Base-by-base conservation (phyloP, 2,797 vertebrate genomes). In the Peromyscus attwateri region DNA sequence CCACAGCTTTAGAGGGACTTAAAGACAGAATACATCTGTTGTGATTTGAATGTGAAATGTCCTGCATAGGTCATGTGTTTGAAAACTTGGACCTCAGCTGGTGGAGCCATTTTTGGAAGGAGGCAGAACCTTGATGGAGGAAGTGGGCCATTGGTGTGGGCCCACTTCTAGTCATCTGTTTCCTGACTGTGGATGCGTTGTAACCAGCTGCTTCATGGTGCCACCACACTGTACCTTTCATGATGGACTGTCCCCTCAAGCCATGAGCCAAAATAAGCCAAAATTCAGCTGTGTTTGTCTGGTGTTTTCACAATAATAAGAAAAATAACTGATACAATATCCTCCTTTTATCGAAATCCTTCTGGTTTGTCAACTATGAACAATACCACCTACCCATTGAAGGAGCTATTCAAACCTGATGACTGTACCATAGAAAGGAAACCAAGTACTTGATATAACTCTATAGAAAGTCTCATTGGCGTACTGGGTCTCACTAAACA, bases 361-460 rank as follows among this genome's bases (percentile, higher is more conserved):
- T 88, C 80, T 29, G 77, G 43, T 94, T 96, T 34, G 94, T 97
- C 43, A 87, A 49, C 37, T 87, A 88, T 37, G 96, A 66, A 97
- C 90, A 97, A 80, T 21, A 95, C 88, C 91, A 43, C 73, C 77
- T 40, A 92, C 76, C 92, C 94, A 77, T 43, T 25, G 80, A 87
- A 81, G 94, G 89, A 96, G 31, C 93, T 97, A 82, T 90, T 46
- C 97, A 87, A 97, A 97, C 95, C 62, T 87, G 93, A 93, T 43
- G 92, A 97, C 46, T 85, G 64, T 89, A 71, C 0, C 87, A 64
- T 97, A 95, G 49, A 89, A 82, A 88, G 66, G 84, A 94, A 81
- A 12, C 71, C 91, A 95, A 92, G n/a, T 46, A 93, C 87, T 40
- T 43, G 82, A 87, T 70, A 79, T 92, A 97, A 93, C 14, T 37